phyloP scores from a whole-genome alignment of 1,140 invertebrate species.

The Achroia grisella region DNA sequence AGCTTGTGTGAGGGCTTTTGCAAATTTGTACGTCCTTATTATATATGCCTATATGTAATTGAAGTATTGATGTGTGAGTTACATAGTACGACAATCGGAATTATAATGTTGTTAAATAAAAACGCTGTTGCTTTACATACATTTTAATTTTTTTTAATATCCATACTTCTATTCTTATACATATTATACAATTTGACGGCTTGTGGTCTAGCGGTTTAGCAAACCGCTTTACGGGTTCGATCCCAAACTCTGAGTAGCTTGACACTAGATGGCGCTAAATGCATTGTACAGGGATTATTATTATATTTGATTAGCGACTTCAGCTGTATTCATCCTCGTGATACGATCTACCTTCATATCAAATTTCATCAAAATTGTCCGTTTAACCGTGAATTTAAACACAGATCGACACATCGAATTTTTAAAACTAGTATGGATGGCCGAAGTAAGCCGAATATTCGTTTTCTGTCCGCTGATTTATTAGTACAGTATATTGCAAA shows the following conservation, averaged over 20 bases:
- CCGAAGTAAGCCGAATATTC: no score
- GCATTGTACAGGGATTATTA: no score
- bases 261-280: neutral
- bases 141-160: conserved; percentile 17
- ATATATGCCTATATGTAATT: conserved; percentile 5
- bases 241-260: no score
- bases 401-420: neutral
- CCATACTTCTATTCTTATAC: no score
- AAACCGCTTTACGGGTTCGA: no score
- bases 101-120: conserved; percentile 51
- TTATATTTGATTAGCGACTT: no score
- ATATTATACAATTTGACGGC: no score
- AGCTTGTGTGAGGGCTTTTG: conserved; percentile 39
- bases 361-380: no score
- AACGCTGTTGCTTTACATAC: conserved; percentile 46
- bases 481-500: no score
- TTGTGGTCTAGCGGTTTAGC: no score
- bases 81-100: conserved; percentile 15
- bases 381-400: neutral
- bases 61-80: conserved; percentile 10
- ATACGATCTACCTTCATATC: neutral
- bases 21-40: conserved; percentile 19
- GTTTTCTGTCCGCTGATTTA: no score
- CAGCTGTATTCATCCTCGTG: neutral
- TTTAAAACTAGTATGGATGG: no score